A percentile compares a stretch with the other conserved stretches of the same genome.
Conservation (phyloP, 1,140 invertebrate genomes). For the Brachionus calyciflorus region DNA sequence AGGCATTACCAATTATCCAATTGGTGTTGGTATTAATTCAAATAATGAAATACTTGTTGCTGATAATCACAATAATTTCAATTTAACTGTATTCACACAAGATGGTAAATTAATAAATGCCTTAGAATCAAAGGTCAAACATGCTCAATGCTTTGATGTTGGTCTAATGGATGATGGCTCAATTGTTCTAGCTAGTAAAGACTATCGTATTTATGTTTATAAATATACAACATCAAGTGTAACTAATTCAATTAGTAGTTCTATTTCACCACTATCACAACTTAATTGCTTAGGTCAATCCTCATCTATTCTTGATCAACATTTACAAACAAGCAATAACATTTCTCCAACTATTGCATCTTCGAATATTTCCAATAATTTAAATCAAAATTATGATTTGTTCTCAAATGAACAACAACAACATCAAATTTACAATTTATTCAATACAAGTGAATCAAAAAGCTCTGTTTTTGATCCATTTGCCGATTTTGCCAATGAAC, state of each 20-base stretch:
- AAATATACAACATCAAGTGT: constrained; percentile 32
- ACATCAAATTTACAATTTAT: not conserved
- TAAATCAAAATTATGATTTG: too few species aligned
- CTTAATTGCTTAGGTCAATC: not conserved
- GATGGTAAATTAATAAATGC: constrained; percentile 94
- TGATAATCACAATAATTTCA: constrained; percentile 99
- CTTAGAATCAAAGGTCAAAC: constrained; percentile 96
- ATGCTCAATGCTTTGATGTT: constrained; percentile 98
- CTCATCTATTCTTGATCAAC: not conserved
- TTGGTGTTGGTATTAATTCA: constrained; percentile 94
- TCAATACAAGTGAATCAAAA: not conserved
- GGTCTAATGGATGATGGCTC: constrained; percentile 98
- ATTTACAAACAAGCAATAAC: not conserved
- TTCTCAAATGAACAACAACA: too few species aligned
- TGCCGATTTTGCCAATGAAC: not conserved
- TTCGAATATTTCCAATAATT: too few species aligned
- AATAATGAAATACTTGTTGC: constrained; percentile 94
- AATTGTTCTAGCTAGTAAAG: constrained; percentile 95
- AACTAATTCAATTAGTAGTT: not conserved
- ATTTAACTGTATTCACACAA: constrained; percentile 82
- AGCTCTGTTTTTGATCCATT: not conserved
- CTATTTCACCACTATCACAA: not conserved
- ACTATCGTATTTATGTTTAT: constrained; percentile 96
- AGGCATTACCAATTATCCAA: constrained; percentile 97
- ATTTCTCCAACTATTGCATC: too few species aligned